These are phyloP conservation scores for Coccyzus lansbergi DNA, from an alignment of 2,797 vertebrate species.

Conservation along the genomic window DNA sequence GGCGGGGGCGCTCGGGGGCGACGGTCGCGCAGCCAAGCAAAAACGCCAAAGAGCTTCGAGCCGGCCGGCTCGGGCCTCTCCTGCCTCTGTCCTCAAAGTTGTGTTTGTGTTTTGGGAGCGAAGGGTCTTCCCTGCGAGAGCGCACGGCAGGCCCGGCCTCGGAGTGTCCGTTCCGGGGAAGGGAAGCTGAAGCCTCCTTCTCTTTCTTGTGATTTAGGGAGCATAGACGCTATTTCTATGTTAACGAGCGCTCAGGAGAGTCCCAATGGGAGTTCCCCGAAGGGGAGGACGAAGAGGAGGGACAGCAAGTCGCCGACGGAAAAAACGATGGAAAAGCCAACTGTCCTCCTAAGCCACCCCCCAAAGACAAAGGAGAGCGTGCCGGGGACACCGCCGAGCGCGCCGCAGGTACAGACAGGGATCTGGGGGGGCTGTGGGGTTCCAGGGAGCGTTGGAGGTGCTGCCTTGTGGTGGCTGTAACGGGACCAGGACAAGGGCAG, in stretches of 20 bases:
- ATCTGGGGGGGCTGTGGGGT: not conserved
- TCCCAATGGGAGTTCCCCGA: slow-evolving; percentile 98
- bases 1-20: slow-evolving; percentile 72
- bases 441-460: not conserved
- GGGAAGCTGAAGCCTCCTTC: slow-evolving; percentile 79
- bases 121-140: slow-evolving; percentile 81
- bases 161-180: slow-evolving; percentile 68
- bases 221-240: slow-evolving; percentile 99
- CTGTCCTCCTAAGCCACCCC: slow-evolving; percentile 75
- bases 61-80: slow-evolving; percentile 66
- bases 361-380: slow-evolving; percentile 78
- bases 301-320: slow-evolving; percentile 63
- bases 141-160: slow-evolving; percentile 73
- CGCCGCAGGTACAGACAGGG: slow-evolving; percentile 67
- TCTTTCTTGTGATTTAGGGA: slow-evolving; percentile 98
- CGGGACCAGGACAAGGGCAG: fast-evolving
- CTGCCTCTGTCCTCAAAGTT: slow-evolving; percentile 77
- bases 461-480: not conserved
- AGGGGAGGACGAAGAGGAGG: slow-evolving; percentile 85
- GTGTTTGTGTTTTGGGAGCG: slow-evolving; percentile 77
- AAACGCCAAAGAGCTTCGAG: slow-evolving; percentile 77
- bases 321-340: slow-evolving; percentile 77
- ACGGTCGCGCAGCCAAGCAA: slow-evolving; percentile 72
- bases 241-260: slow-evolving; percentile 93
- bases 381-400: slow-evolving; percentile 59